These are phyloP conservation scores for Choristoneura fumiferana DNA, from an alignment of 1,140 invertebrate genomes.

Conservation along the genomic window DNA sequence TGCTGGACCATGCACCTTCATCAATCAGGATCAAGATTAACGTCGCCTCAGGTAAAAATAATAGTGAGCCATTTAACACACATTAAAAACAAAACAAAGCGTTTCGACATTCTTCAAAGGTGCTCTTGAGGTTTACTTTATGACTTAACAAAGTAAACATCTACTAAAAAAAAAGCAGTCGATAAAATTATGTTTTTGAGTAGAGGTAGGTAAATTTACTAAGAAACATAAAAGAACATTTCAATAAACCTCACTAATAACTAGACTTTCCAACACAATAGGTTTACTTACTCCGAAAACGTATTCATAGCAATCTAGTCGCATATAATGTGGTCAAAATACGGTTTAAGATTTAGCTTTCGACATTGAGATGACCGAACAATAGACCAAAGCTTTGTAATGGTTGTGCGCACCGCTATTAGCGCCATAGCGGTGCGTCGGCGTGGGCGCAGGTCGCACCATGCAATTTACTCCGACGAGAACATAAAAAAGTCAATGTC, in stretches of 20 bases:
- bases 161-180: no score
- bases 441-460: constrained; percentile 20
- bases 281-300: no score
- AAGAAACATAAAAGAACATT: no score
- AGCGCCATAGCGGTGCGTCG: neutral
- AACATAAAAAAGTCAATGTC: constrained; percentile 13
- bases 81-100: neutral
- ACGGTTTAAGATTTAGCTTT: neutral
- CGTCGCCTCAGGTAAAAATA: constrained; percentile 10
- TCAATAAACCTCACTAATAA: no score
- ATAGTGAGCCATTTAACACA: constrained; percentile 7
- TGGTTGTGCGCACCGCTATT: neutral
- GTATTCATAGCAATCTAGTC: constrained; percentile 2
- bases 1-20: neutral
- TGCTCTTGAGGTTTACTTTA: no score
- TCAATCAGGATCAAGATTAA: constrained; percentile 16
- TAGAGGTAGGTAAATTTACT: no score
- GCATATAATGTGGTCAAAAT: constrained; percentile 2
- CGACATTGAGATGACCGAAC: constrained; percentile 18
- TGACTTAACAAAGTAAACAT: no score
- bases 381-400: constrained; percentile 1
- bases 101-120: neutral
- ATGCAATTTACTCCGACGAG: constrained; percentile 47
- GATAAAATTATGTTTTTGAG: no score
- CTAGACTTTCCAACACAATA: no score